phyloP scores from a whole-genome alignment of 1,140 invertebrate genomes.

The Stegodyphus dumicola region DNA sequence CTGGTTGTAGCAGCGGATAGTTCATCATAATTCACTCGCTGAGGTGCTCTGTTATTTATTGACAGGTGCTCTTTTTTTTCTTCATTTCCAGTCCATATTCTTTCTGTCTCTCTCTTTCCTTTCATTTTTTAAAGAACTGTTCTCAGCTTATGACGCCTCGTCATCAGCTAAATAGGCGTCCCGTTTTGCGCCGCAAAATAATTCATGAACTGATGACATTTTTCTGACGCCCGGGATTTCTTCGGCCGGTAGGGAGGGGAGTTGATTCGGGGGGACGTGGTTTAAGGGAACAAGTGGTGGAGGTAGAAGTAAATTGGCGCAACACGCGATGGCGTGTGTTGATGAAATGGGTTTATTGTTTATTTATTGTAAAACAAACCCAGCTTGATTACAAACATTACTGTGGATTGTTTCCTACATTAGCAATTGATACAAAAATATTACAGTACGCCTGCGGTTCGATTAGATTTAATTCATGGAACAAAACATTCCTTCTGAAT shows the following conservation, averaged over 20 bases:
- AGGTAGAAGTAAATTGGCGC: not conserved
- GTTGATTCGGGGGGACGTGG: not conserved
- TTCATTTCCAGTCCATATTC: not conserved
- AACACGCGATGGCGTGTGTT: conserved; percentile 5
- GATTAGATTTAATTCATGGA: too few relatives aligned
- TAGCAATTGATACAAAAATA: too few relatives aligned
- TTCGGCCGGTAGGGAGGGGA: not conserved
- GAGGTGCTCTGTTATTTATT: conserved; percentile 50
- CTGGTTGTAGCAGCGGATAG: not conserved
- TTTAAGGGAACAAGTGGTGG: not conserved
- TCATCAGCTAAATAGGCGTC: conserved; percentile 46
- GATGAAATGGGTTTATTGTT: conserved; percentile 13
- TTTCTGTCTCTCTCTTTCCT: conserved; percentile 1
- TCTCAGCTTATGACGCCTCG: conserved; percentile 3
- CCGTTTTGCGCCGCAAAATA: conserved; percentile 32
- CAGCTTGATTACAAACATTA: too few relatives aligned
- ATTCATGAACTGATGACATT: conserved; percentile 45
- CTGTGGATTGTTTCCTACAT: too few relatives aligned
- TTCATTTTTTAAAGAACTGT: conserved; percentile 4
- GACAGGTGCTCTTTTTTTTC: conserved; percentile 7
- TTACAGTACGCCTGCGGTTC: too few relatives aligned
- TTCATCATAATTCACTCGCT: conserved; percentile 28
- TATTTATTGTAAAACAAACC: not conserved
- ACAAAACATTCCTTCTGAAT: too few relatives aligned
- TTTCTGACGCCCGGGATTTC: conserved; percentile 22